phyloP scores from a whole-genome alignment of 2,113 vertebrate genomes.

The Oriolus oriolus region DNA sequence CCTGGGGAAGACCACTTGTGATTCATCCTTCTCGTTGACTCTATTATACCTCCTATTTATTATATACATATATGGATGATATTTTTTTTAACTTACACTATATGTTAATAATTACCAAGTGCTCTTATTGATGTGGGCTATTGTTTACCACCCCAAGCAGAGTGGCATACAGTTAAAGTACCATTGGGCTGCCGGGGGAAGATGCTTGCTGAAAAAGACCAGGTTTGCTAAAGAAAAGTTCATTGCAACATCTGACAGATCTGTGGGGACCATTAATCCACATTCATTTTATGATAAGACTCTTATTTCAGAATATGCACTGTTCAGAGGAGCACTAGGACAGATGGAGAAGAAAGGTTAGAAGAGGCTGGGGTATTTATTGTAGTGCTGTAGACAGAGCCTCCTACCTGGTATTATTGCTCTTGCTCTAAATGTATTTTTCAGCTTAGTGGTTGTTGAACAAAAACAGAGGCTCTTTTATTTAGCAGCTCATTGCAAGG shows the following conservation, averaged over 20 bases:
- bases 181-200: background rate
- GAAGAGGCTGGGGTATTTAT: background rate
- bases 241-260: background rate
- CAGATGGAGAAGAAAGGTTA: slow-evolving; percentile 1
- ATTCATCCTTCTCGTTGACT: background rate
- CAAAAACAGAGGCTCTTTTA: background rate
- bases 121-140: background rate
- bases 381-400: background rate
- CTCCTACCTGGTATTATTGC: background rate
- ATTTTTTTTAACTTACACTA: background rate
- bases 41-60: background rate
- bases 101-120: background rate
- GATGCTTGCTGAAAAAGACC: background rate
- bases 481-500: background rate
- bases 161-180: background rate
- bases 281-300: background rate
- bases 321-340: background rate
- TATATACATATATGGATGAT: background rate
- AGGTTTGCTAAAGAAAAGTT: background rate
- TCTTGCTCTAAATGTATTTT: background rate
- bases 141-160: background rate
- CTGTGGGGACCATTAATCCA: background rate
- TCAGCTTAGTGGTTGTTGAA: slow-evolving; percentile 5
- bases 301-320: background rate
- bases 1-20: background rate